Conservation (phyloP, 2,113 vertebrate genomes). For the Geothlypis trichas region DNA sequence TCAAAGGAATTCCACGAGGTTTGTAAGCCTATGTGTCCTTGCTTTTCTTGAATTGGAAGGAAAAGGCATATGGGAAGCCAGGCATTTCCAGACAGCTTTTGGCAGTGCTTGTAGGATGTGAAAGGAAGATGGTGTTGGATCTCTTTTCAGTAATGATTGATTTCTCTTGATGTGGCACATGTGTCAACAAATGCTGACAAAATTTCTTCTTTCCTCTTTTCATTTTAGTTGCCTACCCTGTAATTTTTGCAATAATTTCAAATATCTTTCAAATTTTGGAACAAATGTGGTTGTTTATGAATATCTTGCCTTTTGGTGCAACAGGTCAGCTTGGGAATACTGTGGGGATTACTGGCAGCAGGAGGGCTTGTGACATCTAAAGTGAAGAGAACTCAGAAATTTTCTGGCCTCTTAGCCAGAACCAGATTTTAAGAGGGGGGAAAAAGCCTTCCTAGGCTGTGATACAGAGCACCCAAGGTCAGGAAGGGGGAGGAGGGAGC, state of each 20-base stretch:
- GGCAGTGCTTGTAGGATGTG: not conserved
- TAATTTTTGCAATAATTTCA: not conserved
- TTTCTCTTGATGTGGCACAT: not conserved
- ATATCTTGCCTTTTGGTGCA: not conserved
- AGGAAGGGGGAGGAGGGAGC: not conserved
- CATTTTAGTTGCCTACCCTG: not conserved
- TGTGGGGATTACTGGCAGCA: not conserved
- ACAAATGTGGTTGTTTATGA: not conserved
- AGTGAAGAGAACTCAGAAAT: not conserved
- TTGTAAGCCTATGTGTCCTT: not conserved
- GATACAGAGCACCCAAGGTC: not conserved
- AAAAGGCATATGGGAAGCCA: not conserved
- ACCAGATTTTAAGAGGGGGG: not conserved
- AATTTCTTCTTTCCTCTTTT: not conserved
- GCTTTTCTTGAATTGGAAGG: not conserved
- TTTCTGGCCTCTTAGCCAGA: not conserved
- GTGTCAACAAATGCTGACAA: not conserved
- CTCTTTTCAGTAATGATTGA: not conserved
- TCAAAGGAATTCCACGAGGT: slow-evolving; percentile 89
- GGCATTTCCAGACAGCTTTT: not conserved
- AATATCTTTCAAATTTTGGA: not conserved
- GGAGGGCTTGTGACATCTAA: not conserved
- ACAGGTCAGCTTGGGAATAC: not conserved
- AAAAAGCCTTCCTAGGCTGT: not conserved
- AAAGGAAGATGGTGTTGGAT: not conserved